Evolutionary conservation across 2,113 vertebrate species (phyloP), one percentile per base, ranked within the genome.

Genomic region (Turnix velox): DNA sequence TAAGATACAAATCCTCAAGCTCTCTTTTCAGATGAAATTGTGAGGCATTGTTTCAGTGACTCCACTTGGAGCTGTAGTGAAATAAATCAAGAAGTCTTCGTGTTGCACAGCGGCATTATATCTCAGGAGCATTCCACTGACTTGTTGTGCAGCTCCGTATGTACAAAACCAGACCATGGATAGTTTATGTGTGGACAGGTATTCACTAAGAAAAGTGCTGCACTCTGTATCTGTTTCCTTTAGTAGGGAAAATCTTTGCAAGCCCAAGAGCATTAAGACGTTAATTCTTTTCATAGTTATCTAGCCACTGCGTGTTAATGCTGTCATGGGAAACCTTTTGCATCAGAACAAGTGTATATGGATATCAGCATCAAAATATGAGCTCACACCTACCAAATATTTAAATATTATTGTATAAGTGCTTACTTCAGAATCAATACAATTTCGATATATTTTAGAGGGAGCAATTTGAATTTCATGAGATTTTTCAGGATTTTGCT

Each of bases 331-430:
- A 35, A 55, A 58, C 18, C 18, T 43, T 43, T 12, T 54, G 54
- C 2, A 0, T 39, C 37, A 66, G 10, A 37, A 22, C 9, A 13
- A 0, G 0, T 10, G 7, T 48, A 19, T 46, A 28, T 48, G 28
- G 49, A 13, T 24, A 4, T 5, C 16, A 28, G 52, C 48, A n/a
- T 19, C 54, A 39, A 22, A 52, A 51, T 5, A 30, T 37, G 43
- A 37, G 15, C 14, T 9, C 5, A 6, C 3, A 23, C 20, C 16
- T 65, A 22, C 48, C n/a, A 52, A 40, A 12, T 55, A 24, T 13
- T 61, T 45, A 3, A 15, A 40, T 48, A 6, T 30, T 51, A 18
- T 18, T 71, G 12, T 43, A 46, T 48, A 45, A 69, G 46, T 39
- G 24, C 2, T 51, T 62, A 31, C 30, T 61, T 30, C 5, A 81